Base-by-base conservation (phyloP, 2,797 vertebrate species). In the Betta splendens region DNA sequence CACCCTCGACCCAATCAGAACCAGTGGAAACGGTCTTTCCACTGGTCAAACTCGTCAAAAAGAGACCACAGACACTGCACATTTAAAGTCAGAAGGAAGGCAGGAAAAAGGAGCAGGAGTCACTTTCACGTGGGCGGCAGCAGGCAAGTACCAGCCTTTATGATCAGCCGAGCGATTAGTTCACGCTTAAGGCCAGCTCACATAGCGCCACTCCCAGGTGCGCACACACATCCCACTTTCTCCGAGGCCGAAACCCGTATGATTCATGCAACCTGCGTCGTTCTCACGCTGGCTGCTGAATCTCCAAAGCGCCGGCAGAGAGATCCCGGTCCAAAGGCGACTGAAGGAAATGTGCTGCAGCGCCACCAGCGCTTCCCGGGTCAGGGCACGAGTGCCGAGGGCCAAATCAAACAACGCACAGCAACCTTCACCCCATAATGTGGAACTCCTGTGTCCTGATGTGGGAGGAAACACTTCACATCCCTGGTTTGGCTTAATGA, bases 181-280 rank as follows among this genome's bases (percentile, higher is more conserved):
- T 45, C 15, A 5, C 16, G 72, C 40, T 15, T 44, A 42, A 49
- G 40, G 45, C 47, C 29, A 33, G 54, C 21, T 66, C 51, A 50
- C 25, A 68, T 31, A n/a, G 12, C 12, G 4, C 15, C 52, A 9
- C 59, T 60, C 38, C 26, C 42, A 43, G 39, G 16, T 20, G 48
- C 25, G 47, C 64, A 53, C 63, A 53, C 39, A 58, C 58, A 62
- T 69, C 37, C 51, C 39, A 56, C 56, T 66, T 74, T 54, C 38
- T 50, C n/a, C 29, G 8, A 31, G 8, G 16, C 23, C 11, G 4
- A 43, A 43, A 61, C 12, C 9, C 42, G 22, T 16, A 36, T 33
- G 23, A 7, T 8, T 20, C 3, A 6, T 3, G n/a, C 32, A 5
- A 49, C 13, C 32, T 16, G 21, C 47, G 25, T 1, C 25, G 29